A percentile compares a stretch with the other conserved stretches of the same genome.
These are phyloP conservation scores for Dermatophagoides farinae DNA, from an alignment of 1,140 invertebrate genomes.

Conservation along the genomic window DNA sequence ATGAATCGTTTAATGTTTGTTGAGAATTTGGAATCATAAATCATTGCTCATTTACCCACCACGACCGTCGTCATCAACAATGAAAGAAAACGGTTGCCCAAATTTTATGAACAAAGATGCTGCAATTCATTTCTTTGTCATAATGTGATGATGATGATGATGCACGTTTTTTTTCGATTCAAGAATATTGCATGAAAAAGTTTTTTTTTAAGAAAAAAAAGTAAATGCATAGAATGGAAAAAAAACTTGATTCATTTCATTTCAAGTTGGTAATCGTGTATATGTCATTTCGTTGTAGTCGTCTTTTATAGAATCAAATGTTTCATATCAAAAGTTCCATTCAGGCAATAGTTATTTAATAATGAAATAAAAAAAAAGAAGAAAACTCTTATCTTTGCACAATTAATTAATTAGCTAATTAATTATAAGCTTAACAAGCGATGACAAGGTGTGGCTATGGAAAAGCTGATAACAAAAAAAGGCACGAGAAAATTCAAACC, in stretches of 20 bases:
- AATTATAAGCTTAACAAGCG: constrained; percentile 9
- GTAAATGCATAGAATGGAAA: neutral
- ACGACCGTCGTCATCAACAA: too few species aligned
- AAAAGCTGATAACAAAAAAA: neutral
- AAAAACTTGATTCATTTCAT: too few species aligned
- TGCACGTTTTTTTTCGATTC: too few species aligned
- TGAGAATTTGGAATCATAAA: too few species aligned
- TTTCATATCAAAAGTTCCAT: neutral
- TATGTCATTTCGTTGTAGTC: neutral
- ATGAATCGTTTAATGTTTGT: too few species aligned
- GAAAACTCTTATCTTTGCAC: too few species aligned
- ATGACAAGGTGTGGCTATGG: constrained; percentile 7
- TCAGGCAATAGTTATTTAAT: neutral
- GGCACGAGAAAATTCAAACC: neutral
- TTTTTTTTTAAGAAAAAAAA: neutral
- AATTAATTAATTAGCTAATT: constrained; percentile 9
- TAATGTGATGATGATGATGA: too few species aligned
- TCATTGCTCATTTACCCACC: too few species aligned
- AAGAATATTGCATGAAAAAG: too few species aligned
- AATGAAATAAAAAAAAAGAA: neutral
- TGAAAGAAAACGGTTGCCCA: too few species aligned
- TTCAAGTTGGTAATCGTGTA: neutral
- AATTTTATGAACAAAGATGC: too few species aligned
- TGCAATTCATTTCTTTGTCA: too few species aligned
- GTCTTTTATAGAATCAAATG: neutral